Percentiles rank a stretch among this genome's conserved stretches.
Evolutionary conservation across 2,113 vertebrate genomes (phyloP).

Genomic region (Podiceps cristatus): DNA sequence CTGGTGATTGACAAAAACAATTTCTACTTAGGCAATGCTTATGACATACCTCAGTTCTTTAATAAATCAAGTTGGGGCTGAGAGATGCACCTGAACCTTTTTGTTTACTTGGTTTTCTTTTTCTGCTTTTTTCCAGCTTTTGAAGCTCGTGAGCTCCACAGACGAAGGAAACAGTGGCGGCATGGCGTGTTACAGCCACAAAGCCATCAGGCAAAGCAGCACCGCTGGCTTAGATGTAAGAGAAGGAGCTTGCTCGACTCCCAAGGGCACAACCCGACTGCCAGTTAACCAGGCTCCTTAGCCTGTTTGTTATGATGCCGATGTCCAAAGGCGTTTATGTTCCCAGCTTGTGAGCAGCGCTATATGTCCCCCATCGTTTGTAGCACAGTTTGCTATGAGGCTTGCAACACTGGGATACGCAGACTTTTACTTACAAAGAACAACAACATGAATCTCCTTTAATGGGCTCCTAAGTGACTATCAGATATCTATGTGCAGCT

Average conservation of each 20-base stretch:
- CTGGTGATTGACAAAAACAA: not conserved
- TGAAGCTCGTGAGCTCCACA: not conserved
- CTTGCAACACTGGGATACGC: not conserved
- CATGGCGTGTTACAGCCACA: fast-evolving
- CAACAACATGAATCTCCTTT: not conserved
- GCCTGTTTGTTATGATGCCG: not conserved
- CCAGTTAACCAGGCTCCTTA: not conserved
- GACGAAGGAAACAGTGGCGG: not conserved
- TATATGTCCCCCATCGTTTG: fast-evolving
- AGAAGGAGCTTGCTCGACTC: not conserved
- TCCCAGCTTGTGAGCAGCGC: not conserved
- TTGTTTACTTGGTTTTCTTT: not conserved
- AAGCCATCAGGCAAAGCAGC: not conserved
- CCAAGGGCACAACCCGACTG: not conserved
- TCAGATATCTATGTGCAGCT: not conserved
- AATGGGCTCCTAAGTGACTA: not conserved
- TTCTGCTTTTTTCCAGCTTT: not conserved
- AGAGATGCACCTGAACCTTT: not conserved
- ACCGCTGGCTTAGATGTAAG: fast-evolving
- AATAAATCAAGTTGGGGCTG: too few relatives aligned
- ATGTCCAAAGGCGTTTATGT: not conserved
- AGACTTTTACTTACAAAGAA: not conserved
- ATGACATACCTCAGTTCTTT: not conserved
- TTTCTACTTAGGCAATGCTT: not conserved
- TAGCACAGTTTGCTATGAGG: not conserved